Evolutionary conservation across 2,888 invertebrate species (phyloP).

Genomic region (Andrena fulva): DNA sequence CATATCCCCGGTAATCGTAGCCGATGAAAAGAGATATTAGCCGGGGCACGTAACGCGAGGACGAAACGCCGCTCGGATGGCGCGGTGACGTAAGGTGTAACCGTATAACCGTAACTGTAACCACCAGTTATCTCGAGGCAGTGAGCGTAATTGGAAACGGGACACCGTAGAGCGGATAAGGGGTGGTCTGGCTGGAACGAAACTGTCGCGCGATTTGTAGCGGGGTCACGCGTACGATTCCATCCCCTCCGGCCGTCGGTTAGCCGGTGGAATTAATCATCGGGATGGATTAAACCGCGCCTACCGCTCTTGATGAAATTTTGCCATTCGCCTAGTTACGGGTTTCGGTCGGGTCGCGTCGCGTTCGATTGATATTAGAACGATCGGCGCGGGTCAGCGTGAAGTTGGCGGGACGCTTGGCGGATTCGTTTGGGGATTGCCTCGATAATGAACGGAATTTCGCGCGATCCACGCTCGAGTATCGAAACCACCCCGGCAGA

Average conservation of each 20-base stretch:
- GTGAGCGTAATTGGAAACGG: slow-evolving; percentile 77
- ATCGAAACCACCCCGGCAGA: neutral
- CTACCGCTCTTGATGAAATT: slow-evolving; percentile 48
- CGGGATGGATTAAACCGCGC: slow-evolving; percentile 49
- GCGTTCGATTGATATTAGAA: slow-evolving; percentile 32
- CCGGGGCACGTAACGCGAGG: slow-evolving; percentile 65
- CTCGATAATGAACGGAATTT: neutral
- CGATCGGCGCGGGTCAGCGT: slow-evolving; percentile 9
- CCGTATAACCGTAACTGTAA: slow-evolving; percentile 78
- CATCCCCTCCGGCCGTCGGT: slow-evolving; percentile 37
- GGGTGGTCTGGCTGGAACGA: slow-evolving; percentile 34
- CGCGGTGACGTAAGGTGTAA: slow-evolving; percentile 73
- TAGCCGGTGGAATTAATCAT: slow-evolving; percentile 56
- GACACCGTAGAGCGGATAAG: slow-evolving; percentile 60
- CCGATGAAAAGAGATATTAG: slow-evolving; percentile 68
- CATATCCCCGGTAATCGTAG: slow-evolving; percentile 77
- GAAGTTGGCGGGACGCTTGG: slow-evolving; percentile 2
- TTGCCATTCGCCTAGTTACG: slow-evolving; percentile 28
- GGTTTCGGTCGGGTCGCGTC: neutral
- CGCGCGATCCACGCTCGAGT: neutral
- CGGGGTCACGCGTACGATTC: slow-evolving; percentile 47
- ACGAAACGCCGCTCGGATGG: slow-evolving; percentile 52
- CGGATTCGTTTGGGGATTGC: neutral
- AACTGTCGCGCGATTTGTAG: slow-evolving; percentile 65
- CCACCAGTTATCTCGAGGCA: slow-evolving; percentile 76